Conservation (phyloP, 1,140 invertebrate species). For the Anastatus disparis region DNA sequence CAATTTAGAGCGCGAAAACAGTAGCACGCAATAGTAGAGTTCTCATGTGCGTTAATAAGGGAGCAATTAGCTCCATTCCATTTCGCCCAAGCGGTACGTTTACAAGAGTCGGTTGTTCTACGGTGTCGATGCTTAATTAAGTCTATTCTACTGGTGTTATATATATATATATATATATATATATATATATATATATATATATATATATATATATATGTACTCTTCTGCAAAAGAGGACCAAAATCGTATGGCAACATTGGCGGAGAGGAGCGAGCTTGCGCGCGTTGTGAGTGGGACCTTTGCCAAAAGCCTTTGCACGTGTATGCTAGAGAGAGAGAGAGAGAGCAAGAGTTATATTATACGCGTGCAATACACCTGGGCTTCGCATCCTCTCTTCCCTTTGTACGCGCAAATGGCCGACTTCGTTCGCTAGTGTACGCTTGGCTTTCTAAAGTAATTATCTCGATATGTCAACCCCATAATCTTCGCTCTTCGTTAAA, state of each 20-base stretch:
- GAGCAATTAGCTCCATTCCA: constrained; percentile 21
- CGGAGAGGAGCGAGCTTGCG: not conserved
- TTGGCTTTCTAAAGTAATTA: not conserved
- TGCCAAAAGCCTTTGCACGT: not conserved
- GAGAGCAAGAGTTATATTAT: too few relatives aligned
- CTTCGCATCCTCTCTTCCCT: not conserved
- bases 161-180: too few relatives aligned
- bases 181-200: too few relatives aligned
- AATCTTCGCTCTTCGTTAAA: not conserved
- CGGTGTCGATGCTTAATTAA: constrained; percentile 26
- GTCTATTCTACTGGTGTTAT: too few relatives aligned
- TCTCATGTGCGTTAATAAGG: constrained; percentile 5
- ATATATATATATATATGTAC: too few relatives aligned
- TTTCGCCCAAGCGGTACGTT: not conserved
- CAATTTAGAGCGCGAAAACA: not conserved
- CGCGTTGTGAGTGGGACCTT: not conserved
- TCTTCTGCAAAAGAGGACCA: too few relatives aligned
- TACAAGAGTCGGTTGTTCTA: not conserved
- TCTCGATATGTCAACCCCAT: not conserved
- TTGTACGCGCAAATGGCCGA: not conserved
- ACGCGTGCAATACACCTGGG: not conserved
- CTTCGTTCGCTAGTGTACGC: not conserved
- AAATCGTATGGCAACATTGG: too few relatives aligned
- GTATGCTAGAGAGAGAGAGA: too few relatives aligned
- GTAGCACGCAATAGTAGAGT: not conserved